phyloP scores from a whole-genome alignment of 2,113 vertebrate genomes.

The Dolichallabes microphthalmus region DNA sequence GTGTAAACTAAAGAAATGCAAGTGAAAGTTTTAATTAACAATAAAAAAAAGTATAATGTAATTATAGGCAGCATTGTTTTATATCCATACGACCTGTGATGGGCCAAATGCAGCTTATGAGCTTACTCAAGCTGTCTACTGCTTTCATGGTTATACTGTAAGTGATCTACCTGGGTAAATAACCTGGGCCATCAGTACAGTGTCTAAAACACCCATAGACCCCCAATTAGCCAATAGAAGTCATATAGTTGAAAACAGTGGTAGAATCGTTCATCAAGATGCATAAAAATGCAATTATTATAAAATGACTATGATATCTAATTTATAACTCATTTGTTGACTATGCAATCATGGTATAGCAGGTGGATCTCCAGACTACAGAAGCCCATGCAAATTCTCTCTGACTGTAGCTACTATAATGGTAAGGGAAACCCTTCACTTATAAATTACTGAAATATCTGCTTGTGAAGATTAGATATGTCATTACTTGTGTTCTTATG shows the following conservation, averaged over 20 bases:
- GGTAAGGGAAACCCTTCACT: not conserved
- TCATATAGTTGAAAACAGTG: not conserved
- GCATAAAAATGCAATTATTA: not conserved
- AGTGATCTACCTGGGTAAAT: not conserved
- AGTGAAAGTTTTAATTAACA: not conserved
- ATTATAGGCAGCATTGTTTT: not conserved
- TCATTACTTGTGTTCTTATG: not conserved
- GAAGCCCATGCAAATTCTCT: not conserved
- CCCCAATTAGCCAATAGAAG: not conserved
- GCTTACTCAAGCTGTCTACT: not conserved
- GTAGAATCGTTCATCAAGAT: not conserved
- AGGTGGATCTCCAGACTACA: not conserved
- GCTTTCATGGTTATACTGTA: not conserved
- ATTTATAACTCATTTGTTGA: not conserved
- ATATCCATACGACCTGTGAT: not conserved
- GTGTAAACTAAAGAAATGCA: not conserved
- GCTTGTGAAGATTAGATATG: not conserved
- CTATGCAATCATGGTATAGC: not conserved
- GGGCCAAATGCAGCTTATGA: not conserved
- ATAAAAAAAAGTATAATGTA: no score
- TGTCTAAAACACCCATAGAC: not conserved
- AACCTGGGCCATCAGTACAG: slow-evolving; percentile 6
- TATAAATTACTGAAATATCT: slow-evolving; percentile 8
- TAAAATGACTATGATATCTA: not conserved
- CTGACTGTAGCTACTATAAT: not conserved